Percentiles rank a stretch among this genome's conserved stretches.
Evolutionary conservation across 1,140 invertebrate species (phyloP).

Genomic region (Hermatobates lingyangjiaoensis): DNA sequence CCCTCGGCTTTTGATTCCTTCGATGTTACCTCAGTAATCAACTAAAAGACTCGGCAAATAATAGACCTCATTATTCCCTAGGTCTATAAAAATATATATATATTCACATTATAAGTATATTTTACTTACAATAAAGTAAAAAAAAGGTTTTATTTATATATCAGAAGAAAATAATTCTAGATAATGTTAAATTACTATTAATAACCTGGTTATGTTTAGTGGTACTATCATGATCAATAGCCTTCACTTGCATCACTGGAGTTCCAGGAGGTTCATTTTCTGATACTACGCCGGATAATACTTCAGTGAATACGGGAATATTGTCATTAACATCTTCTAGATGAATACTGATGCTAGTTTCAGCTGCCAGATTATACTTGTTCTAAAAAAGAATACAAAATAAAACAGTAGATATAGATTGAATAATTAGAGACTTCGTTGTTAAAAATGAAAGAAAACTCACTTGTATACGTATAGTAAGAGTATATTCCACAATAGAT

Average conservation of each 20-base stretch:
- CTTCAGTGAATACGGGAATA: slow-evolving; percentile 61
- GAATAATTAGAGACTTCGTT: background rate
- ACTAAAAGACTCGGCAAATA: no score
- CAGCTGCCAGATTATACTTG: slow-evolving; percentile 54
- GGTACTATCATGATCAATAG: slow-evolving; percentile 71
- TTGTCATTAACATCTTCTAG: slow-evolving; percentile 74
- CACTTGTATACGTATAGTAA: slow-evolving; percentile 54
- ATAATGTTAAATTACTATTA: no score
- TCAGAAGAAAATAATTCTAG: no score
- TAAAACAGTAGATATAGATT: background rate
- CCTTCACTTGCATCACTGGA: slow-evolving; percentile 65
- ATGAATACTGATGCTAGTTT: slow-evolving; percentile 54
- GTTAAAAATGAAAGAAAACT: slow-evolving; percentile 4
- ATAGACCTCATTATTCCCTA: no score
- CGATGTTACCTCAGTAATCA: no score
- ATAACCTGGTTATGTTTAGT: slow-evolving; percentile 56
- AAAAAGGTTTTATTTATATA: no score
- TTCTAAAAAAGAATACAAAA: slow-evolving; percentile 32
- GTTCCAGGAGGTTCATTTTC: slow-evolving; percentile 66
- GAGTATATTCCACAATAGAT: slow-evolving; percentile 54
- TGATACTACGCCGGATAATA: slow-evolving; percentile 52
- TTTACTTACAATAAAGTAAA: no score
- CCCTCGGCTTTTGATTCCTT: no score
- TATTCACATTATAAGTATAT: no score
- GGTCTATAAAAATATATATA: no score